Conservation (phyloP, 2,888 invertebrate species). For the Aleiodes alternator region DNA sequence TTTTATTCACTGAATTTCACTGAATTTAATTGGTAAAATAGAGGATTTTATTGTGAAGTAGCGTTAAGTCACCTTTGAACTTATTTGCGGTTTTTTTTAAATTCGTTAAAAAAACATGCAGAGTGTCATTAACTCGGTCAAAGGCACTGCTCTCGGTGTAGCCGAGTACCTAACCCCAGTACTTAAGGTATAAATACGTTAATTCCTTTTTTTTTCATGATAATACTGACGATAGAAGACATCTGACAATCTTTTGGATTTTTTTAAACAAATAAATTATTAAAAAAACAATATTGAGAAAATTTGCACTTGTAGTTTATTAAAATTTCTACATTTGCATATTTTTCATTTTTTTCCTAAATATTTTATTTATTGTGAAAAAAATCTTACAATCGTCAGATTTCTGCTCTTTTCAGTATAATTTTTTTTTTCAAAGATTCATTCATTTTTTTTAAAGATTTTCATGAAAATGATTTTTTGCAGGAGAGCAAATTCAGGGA, state of each 20-base stretch:
- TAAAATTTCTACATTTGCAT: no score
- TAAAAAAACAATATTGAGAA: no score
- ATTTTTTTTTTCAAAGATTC: no score
- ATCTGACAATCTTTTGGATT: no score
- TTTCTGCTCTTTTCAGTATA: no score
- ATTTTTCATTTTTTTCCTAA: no score
- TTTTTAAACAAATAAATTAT: no score
- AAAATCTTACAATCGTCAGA: no score
- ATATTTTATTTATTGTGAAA: no score
- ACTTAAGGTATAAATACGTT: conserved; percentile 84
- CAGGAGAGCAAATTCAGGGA: conserved; percentile 98
- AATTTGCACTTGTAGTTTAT: no score
- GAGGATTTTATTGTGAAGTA: not conserved
- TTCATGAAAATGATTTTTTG: not conserved
- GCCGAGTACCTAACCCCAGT: conserved; percentile 98
- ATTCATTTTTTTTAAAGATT: no score
- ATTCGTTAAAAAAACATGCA: conserved; percentile 81
- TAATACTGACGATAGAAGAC: no score
- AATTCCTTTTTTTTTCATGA: conserved; percentile 32
- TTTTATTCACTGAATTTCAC: not conserved
- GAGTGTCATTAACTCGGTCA: conserved; percentile 95
- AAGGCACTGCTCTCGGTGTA: conserved; percentile 95
- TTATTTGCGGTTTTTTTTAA: not conserved
- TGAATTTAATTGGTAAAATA: not conserved
- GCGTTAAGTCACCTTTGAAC: not conserved